phyloP scores from a whole-genome alignment of 92 coral and sea anemone species.

The Porites divaricata region DNA sequence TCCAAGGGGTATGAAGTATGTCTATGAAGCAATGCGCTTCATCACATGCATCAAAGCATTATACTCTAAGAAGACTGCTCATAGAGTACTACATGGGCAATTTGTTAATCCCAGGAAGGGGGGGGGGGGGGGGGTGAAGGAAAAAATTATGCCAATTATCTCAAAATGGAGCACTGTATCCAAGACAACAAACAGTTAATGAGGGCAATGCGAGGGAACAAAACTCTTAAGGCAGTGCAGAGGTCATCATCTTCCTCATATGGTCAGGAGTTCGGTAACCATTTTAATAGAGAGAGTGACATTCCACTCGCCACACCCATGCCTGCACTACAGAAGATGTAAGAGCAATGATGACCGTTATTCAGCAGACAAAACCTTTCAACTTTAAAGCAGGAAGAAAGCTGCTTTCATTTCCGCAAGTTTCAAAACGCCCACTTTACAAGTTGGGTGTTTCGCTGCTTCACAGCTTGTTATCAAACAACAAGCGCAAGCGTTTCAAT shows the following conservation, averaged over 20 bases:
- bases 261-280: conserved; percentile 42
- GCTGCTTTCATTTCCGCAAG: conserved; percentile 12
- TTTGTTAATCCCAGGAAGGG: conserved; percentile 58
- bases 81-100: conserved; percentile 56
- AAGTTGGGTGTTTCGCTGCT: conserved; percentile 55
- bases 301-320: conserved; percentile 59
- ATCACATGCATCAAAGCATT: conserved; percentile 44
- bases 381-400: conserved; percentile 11
- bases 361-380: neutral
- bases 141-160: conserved; percentile 58
- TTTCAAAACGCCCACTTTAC: conserved; percentile 63
- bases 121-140: conserved; percentile 61
- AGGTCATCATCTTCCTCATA: conserved; percentile 39
- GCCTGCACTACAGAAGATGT: conserved; percentile 49
- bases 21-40: conserved; percentile 65
- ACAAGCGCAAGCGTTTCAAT: conserved; percentile 52
- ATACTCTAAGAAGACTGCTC: conserved; percentile 49
- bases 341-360: neutral
- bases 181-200: conserved; percentile 17
- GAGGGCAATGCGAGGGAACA: conserved; percentile 63
- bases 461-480: conserved; percentile 59
- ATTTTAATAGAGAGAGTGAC: conserved; percentile 37
- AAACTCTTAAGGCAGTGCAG: conserved; percentile 54
- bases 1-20: conserved; percentile 53
- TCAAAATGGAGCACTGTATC: conserved; percentile 63